phyloP scores from a whole-genome alignment of 35 echinoderm and acorn worm species.

The Apostichopus californicus region DNA sequence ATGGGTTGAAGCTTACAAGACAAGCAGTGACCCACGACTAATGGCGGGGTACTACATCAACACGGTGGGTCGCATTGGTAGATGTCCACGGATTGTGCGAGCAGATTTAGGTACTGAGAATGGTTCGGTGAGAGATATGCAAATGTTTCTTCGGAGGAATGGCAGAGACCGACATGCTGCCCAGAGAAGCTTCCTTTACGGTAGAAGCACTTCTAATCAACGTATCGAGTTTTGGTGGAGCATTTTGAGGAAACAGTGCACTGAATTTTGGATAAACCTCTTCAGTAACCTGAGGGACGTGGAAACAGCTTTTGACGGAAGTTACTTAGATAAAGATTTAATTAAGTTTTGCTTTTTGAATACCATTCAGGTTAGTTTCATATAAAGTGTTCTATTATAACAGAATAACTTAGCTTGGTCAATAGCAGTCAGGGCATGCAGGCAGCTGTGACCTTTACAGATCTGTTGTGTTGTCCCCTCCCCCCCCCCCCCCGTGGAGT shows the following conservation, averaged over 20 bases:
- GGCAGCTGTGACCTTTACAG: no score
- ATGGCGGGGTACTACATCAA: slow-evolving; percentile 60
- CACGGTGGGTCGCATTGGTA: not conserved
- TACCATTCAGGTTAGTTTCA: not conserved
- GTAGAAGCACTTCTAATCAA: slow-evolving; percentile 32
- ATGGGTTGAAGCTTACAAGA: slow-evolving; percentile 60
- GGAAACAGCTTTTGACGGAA: slow-evolving; percentile 9
- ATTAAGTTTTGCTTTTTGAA: slow-evolving; percentile 45
- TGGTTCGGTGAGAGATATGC: slow-evolving; percentile 12
- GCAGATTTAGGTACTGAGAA: slow-evolving; percentile 65
- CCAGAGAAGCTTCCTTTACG: not conserved
- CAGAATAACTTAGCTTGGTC: no score
- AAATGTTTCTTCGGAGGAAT: slow-evolving; percentile 33
- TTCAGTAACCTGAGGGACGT: slow-evolving; percentile 20
- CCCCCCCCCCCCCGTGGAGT: not conserved
- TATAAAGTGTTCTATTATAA: not conserved
- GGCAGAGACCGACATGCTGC: slow-evolving; percentile 22
- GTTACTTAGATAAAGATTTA: slow-evolving; percentile 28
- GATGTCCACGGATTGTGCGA: slow-evolving; percentile 52
- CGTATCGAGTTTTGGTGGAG: slow-evolving; percentile 39
- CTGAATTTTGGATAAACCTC: slow-evolving; percentile 28
- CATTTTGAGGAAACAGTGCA: slow-evolving; percentile 41
- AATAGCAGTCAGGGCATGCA: no score
- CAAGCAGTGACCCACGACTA: slow-evolving; percentile 63
- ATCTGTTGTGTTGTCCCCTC: no score